Conservation (phyloP, 1,140 invertebrate genomes). For the Drosophila orosa region DNA sequence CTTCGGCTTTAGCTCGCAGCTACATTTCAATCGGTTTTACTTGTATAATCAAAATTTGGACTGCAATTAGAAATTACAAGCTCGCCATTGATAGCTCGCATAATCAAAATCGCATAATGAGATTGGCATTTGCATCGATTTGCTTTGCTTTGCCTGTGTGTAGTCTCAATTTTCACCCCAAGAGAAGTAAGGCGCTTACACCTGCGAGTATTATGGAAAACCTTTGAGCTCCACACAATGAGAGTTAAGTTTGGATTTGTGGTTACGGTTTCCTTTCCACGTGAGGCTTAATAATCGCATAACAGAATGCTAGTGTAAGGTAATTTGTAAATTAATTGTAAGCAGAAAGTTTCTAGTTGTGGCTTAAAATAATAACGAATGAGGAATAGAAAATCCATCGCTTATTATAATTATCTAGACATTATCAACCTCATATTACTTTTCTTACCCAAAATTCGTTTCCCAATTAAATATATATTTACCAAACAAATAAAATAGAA, state of each 20-base stretch:
- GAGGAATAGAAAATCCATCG: neutral
- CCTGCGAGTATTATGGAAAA: neutral
- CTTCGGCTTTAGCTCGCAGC: conserved; percentile 13
- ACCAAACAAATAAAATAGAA: neutral
- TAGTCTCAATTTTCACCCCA: neutral
- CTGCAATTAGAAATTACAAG: conserved; percentile 66
- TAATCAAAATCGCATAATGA: conserved; percentile 40
- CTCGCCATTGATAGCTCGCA: conserved; percentile 30
- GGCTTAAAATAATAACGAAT: neutral
- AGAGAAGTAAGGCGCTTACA: neutral
- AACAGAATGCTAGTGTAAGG: neutral
- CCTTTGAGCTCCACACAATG: neutral
- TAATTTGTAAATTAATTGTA: neutral
- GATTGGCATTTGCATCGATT: conserved; percentile 37
- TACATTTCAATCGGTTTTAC: conserved; percentile 32
- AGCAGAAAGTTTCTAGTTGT: neutral
- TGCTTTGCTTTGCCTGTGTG: conserved; percentile 8
- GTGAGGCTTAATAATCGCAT: neutral
- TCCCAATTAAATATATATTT: neutral
- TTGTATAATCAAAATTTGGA: conserved; percentile 61
- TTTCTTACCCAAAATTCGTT: neutral
- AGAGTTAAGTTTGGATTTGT: no score
- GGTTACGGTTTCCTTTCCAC: neutral
- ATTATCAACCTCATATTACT: neutral
- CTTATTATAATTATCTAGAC: neutral